Evolutionary conservation across 92 coral and sea anemone species (phyloP).

Genomic region (Nematostella vectensis): DNA sequence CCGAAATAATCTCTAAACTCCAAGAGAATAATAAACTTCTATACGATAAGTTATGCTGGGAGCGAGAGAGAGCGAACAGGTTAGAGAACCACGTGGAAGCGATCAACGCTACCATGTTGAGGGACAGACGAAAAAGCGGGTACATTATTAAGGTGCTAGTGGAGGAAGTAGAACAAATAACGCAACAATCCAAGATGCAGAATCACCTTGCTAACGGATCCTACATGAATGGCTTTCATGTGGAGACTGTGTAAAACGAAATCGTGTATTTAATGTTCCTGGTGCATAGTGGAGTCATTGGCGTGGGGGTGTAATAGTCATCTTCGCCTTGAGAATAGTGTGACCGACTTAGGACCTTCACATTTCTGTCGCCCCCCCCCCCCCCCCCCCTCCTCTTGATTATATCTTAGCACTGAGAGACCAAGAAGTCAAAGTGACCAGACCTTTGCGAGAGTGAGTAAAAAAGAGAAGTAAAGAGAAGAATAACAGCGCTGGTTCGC

Average conservation of each 20-base stretch:
- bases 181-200: conserved; percentile 33
- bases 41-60: conserved; percentile 51
- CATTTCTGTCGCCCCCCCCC: too few relatives aligned
- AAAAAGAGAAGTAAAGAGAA: too few relatives aligned
- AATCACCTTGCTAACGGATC: conserved; percentile 3
- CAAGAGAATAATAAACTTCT: conserved; percentile 64
- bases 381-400: too few relatives aligned
- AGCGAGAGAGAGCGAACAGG: conserved; percentile 56
- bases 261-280: too few relatives aligned
- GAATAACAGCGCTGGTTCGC: too few relatives aligned
- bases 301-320: too few relatives aligned
- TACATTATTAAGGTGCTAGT: conserved; percentile 61
- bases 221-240: conserved; percentile 3
- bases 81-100: conserved; percentile 62
- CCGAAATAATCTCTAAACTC: conserved; percentile 39
- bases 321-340: too few relatives aligned
- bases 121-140: conserved; percentile 68
- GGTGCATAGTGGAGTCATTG: too few relatives aligned
- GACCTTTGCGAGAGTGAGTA: too few relatives aligned
- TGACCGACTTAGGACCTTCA: too few relatives aligned
- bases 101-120: conserved; percentile 40
- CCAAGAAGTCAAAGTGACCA: too few relatives aligned
- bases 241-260: background rate
- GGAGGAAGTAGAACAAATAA: conserved; percentile 54
- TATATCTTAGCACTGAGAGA: too few relatives aligned